phyloP scores from a whole-genome alignment of 2,113 vertebrate genomes.

The Parus major region DNA sequence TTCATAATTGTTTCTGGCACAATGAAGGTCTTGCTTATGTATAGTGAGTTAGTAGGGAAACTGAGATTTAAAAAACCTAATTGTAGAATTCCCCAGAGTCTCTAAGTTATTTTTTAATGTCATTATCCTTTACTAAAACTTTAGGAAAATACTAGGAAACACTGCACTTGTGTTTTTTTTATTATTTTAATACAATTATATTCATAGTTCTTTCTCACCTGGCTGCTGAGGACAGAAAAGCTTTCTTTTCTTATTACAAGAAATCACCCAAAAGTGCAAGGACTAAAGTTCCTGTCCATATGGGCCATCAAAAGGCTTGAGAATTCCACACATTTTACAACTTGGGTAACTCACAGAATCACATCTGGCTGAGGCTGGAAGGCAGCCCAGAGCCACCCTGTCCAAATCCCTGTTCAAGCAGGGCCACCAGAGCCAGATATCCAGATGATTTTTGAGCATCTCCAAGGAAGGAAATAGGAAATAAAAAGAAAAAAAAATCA shows the following conservation, averaged over 20 bases:
- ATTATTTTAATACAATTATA: not conserved
- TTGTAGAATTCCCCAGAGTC: not conserved
- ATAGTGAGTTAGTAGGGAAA: not conserved
- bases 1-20: not conserved
- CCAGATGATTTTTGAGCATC: not conserved
- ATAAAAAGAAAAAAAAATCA: not conserved
- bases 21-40: not conserved
- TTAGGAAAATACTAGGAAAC: not conserved
- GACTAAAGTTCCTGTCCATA: not conserved
- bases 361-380: not conserved
- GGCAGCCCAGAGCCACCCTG: not conserved
- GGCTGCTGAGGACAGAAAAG: not conserved
- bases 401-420: not conserved
- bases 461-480: not conserved
- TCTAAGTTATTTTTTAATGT: not conserved
- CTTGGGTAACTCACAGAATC: not conserved
- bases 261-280: not conserved
- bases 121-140: not conserved
- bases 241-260: not conserved
- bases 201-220: not conserved
- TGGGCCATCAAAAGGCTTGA: not conserved
- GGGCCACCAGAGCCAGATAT: not conserved
- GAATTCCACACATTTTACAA: rapidly evolving
- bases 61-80: not conserved
- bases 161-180: rapidly evolving